Percentiles rank a stretch among this genome's conserved stretches.
phyloP scores from a whole-genome alignment of 2,797 vertebrate species.

The Lemur catta region DNA sequence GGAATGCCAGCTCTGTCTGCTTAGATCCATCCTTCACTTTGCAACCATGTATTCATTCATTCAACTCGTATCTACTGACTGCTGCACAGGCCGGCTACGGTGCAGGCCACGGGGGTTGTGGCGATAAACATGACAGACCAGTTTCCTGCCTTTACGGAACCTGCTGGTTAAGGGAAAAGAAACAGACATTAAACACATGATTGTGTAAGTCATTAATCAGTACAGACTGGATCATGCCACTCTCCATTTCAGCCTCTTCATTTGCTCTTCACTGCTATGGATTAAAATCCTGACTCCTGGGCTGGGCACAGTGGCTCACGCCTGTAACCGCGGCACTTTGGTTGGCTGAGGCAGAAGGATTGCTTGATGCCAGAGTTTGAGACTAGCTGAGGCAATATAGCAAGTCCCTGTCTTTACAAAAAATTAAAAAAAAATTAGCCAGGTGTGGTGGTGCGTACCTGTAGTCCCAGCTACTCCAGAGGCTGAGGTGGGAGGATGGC shows the following conservation, averaged over 20 bases:
- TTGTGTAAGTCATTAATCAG: neutral
- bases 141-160: neutral
- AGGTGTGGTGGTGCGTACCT: neutral
- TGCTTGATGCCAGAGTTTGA: neutral
- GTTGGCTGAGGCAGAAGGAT: neutral
- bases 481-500: neutral
- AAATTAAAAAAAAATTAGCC: neutral
- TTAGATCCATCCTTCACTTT: slow-evolving; percentile 12
- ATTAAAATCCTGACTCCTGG: neutral
- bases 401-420: neutral
- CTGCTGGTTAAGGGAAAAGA: neutral
- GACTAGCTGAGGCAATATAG: neutral
- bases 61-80: neutral
- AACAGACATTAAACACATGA: neutral
- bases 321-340: neutral
- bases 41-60: neutral
- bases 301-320: neutral
- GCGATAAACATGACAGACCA: accelerated
- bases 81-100: neutral
- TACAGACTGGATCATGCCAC: neutral
- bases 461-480: neutral
- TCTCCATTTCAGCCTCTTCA: neutral
- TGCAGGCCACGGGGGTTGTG: neutral
- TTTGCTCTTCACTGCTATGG: neutral
- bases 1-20: neutral